Evolutionary conservation across 2,888 invertebrate genomes (phyloP).

Genomic region (Pseudococcus jackbeardsleyi): DNA sequence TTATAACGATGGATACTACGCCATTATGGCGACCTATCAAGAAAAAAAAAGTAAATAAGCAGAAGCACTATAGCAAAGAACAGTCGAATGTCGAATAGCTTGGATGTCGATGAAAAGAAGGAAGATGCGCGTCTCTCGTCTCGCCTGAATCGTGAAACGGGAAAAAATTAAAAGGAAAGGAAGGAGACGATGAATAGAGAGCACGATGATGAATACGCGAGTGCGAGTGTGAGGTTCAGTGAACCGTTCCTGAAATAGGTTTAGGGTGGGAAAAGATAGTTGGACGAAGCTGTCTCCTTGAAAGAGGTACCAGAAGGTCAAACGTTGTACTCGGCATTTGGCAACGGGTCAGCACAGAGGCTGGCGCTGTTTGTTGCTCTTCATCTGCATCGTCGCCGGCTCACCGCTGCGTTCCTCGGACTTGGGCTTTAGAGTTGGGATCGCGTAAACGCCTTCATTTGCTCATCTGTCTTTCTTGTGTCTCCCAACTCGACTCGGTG

Average conservation of each 20-base stretch:
- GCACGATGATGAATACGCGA: neutral
- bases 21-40: no score
- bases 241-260: conserved; percentile 61
- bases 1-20: no score
- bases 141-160: conserved; percentile 18
- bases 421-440: no score
- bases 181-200: neutral
- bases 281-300: conserved; percentile 54
- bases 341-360: conserved; percentile 53
- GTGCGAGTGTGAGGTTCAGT: conserved; percentile 29
- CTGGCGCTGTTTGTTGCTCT: neutral
- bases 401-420: neutral
- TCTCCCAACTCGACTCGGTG: no score
- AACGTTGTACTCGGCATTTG: conserved; percentile 49
- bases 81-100: no score
- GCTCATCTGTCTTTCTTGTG: no score
- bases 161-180: conserved; percentile 8
- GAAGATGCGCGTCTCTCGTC: no score
- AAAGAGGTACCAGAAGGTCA: conserved; percentile 48
- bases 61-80: no score
- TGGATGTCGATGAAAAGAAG: no score
- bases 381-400: neutral
- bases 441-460: no score
- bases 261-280: conserved; percentile 45
- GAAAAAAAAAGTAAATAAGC: no score